These are phyloP conservation scores for Hymenopus coronatus DNA, from an alignment of 2,888 invertebrate genomes.

Conservation along the genomic window DNA sequence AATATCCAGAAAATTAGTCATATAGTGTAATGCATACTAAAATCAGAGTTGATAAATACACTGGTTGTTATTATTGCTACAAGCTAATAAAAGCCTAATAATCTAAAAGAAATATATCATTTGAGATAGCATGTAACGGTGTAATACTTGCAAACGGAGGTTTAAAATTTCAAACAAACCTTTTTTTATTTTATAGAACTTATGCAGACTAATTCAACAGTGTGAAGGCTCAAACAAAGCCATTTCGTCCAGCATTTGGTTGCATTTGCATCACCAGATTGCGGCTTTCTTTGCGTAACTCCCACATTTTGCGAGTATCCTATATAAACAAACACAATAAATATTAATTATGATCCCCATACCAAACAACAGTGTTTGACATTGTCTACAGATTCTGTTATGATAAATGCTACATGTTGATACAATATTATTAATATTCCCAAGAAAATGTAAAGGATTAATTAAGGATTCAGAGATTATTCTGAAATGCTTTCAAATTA, in stretches of 20 bases:
- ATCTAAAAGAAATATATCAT: not conserved
- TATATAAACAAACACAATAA: slow-evolving; percentile 33
- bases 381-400: not conserved
- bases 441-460: no score
- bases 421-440: no score
- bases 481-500: no score
- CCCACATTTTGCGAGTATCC: slow-evolving; percentile 70
- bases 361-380: no score
- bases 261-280: slow-evolving; percentile 91
- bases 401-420: not conserved
- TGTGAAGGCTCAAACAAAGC: slow-evolving; percentile 27
- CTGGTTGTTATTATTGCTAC: not conserved
- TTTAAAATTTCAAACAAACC: not conserved
- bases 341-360: no score
- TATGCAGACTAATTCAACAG: not conserved
- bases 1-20: not conserved
- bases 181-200: not conserved
- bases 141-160: not conserved
- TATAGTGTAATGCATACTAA: not conserved
- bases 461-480: no score
- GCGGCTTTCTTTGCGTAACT: slow-evolving; percentile 71
- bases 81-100: not conserved
- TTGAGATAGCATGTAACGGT: not conserved
- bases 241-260: slow-evolving; percentile 53
- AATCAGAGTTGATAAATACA: not conserved